Evolutionary conservation across 2,113 vertebrate species (phyloP).

Genomic region (Toxostoma redivivum): DNA sequence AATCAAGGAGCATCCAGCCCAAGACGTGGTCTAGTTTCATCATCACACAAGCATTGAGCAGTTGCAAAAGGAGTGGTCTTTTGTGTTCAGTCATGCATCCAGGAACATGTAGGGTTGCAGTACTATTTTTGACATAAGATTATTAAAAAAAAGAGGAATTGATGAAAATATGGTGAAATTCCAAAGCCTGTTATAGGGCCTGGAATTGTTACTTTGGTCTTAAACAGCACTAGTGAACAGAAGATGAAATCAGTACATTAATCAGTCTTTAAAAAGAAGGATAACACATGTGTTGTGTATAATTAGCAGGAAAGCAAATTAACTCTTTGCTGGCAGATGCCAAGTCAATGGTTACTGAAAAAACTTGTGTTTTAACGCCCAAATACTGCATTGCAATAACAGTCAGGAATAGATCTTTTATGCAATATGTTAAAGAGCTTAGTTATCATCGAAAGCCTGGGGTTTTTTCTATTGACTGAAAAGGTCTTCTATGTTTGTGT

Average conservation of each 20-base stretch:
- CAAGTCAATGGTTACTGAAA: not conserved
- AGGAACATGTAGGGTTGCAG: not conserved
- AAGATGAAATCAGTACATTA: constrained; percentile 2
- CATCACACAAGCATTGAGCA: not conserved
- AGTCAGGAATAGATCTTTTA: not conserved
- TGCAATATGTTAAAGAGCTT: not conserved
- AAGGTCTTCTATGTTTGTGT: not conserved
- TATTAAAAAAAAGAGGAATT: not conserved
- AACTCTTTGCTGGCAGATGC: not conserved
- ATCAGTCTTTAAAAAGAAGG: not conserved
- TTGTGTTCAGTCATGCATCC: not conserved
- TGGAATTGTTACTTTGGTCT: not conserved
- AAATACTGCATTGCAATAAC: not conserved
- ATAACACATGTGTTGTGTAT: not conserved
- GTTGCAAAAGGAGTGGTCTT: not conserved
- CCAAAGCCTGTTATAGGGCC: not conserved
- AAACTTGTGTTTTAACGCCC: not conserved
- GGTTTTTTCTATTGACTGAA: not conserved
- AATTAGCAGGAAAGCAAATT: not conserved
- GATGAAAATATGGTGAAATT: not conserved
- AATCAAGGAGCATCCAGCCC: not conserved
- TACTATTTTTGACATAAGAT: not conserved
- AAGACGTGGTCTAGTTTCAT: not conserved
- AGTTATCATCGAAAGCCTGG: not conserved
- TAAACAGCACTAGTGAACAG: not conserved